Evolutionary conservation across 53 echinoderm and acorn worm species (phyloP), one percentile per base, ranked within the genome.

Genomic region (Luidia sarsii): DNA sequence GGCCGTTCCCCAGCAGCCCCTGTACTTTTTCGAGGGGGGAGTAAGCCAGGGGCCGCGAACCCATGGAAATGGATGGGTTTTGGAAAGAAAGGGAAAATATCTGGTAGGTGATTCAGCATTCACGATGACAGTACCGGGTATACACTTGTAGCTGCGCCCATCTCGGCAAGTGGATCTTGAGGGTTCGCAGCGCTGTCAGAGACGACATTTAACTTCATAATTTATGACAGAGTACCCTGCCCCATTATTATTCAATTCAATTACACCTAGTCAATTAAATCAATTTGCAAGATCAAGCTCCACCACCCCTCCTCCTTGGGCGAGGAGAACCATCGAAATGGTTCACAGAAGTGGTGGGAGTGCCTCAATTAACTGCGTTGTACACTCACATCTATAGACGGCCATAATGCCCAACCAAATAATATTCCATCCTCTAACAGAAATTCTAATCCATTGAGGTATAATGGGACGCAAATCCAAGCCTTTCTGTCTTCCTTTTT

Each of bases 21-120:
- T 72, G 72, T 36, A 72, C 72, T 72, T 72, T 57, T 71, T 38
- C 36, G 35, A 54, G 57, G 72, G 72, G 35, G 57, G 72, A 57
- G 71, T 57, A 72, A 72, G 57, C 35, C 39, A 36, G 38, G 57
- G 72, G 72, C 72, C 72, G 38, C 39, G 55, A 72, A 72, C 72
- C 72, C 39, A 55, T 72, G 13, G 33, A 37, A 54, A 72, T 38
- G 37, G 56, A 41, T 57, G 72, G 33, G 33, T 56, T 72, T 55
- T 54, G 9, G 56, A 67, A 41, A 67, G 18, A 51, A 16, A 63
- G 36, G 63, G 20, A 35, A 63, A 4, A 34, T 34, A 63, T 19
- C 10, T 63, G 2, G 18, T 56, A 36, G 32, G 35, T 72, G 37
- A 38, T 57, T 72, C 25, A 19, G 55, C 25, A 72, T 72, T 72